These are phyloP conservation scores for Pyrgus malvae DNA, from an alignment of 2,888 invertebrate species.

Conservation along the genomic window DNA sequence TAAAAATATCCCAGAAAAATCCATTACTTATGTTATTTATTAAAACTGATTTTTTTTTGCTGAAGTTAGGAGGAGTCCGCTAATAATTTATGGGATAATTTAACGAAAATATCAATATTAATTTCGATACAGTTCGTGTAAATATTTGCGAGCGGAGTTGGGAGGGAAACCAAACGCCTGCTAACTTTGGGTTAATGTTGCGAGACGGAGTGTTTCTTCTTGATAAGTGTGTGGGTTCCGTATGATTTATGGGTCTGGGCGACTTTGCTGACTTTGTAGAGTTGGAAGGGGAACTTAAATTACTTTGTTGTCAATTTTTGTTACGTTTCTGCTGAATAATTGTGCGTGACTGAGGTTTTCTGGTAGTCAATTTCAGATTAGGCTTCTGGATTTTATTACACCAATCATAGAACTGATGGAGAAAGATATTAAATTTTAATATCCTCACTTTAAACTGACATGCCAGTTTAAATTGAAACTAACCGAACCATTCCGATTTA, in stretches of 20 bases:
- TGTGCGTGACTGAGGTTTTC: background rate
- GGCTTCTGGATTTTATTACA: too few relatives aligned
- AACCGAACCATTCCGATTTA: too few relatives aligned
- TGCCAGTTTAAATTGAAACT: too few relatives aligned
- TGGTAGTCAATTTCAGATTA: too few relatives aligned
- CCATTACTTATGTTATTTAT: too few relatives aligned
- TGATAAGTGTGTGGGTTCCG: conserved; percentile 24
- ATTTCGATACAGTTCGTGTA: background rate
- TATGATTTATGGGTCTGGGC: conserved; percentile 23
- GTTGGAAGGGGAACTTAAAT: conserved; percentile 14
- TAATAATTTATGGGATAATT: background rate
- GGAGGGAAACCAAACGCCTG: conserved; percentile 13
- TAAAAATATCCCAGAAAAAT: too few relatives aligned
- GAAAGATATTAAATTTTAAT: too few relatives aligned
- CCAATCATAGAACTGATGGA: too few relatives aligned
- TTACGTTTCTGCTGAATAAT: background rate
- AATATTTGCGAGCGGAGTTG: conserved; percentile 8
- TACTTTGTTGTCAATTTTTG: conserved; percentile 8
- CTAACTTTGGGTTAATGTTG: conserved; percentile 26
- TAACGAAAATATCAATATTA: background rate
- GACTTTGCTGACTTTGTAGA: conserved; percentile 5
- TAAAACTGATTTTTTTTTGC: too few relatives aligned
- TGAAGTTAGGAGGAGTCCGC: too few relatives aligned
- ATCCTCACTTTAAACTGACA: too few relatives aligned
- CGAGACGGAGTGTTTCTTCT: conserved; percentile 22